Conservation (phyloP, 2,113 vertebrate species). For the Rhinopithecus roxellana region DNA sequence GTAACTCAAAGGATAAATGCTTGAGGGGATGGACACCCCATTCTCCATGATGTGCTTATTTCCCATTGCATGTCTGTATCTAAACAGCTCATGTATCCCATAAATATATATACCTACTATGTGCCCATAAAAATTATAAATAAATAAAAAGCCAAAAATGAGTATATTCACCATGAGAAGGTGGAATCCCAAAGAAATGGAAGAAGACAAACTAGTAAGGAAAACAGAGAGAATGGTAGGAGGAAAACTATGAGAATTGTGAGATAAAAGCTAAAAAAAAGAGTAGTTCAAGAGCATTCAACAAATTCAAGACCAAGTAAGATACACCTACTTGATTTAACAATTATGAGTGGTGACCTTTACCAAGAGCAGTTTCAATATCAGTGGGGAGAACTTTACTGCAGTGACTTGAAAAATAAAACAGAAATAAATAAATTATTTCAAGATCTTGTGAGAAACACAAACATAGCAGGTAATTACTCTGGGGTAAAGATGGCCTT, state of each 20-base stretch:
- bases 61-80: too few relatives aligned
- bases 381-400: not conserved
- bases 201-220: not conserved
- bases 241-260: not conserved
- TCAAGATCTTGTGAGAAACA: not conserved
- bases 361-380: not conserved
- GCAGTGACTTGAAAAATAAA: constrained; percentile 14
- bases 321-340: not conserved
- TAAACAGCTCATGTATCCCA: too few relatives aligned
- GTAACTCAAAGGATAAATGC: too few relatives aligned
- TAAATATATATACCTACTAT: too few relatives aligned
- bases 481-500: not conserved
- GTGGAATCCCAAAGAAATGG: not conserved
- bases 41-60: too few relatives aligned
- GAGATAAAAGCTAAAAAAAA: not conserved
- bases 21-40: too few relatives aligned
- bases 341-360: not conserved
- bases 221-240: not conserved
- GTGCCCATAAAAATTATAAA: too few relatives aligned
- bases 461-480: not conserved
- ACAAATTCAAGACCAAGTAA: not conserved
- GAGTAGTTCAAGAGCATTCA: not conserved
- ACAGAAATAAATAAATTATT: not conserved
- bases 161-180: not conserved
- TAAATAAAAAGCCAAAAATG: too few relatives aligned